Conservation (phyloP, 2,113 vertebrate species). For the Mixornis gularis region DNA sequence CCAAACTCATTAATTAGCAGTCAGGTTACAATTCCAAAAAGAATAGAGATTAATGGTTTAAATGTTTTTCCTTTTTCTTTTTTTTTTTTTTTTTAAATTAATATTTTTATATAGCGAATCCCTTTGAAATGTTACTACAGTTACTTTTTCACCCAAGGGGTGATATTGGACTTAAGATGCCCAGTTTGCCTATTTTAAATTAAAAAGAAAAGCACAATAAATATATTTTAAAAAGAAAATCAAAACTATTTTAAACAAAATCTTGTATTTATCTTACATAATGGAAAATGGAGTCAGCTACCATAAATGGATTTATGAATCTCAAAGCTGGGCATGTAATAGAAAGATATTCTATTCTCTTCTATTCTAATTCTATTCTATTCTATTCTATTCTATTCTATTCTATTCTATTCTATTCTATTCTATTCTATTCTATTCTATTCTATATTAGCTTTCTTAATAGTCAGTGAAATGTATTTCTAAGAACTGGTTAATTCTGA, state of each 20-base stretch:
- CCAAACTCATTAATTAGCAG: background rate
- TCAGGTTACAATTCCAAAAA: background rate
- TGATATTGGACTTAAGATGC: background rate
- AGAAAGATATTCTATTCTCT: background rate
- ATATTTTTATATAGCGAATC: background rate
- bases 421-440: no score
- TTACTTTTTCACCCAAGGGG: background rate
- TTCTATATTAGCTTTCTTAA: background rate
- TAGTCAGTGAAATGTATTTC: background rate
- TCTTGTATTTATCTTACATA: background rate
- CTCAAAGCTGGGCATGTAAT: background rate
- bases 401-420: no score
- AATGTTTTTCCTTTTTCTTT: background rate
- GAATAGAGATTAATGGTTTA: background rate
- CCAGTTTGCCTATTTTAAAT: background rate
- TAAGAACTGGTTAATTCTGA: background rate
- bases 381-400: background rate
- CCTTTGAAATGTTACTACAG: background rate
- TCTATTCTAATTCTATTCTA: background rate
- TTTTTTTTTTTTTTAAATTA: background rate
- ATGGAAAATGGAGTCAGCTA: background rate
- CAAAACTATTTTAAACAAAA: fast-evolving
- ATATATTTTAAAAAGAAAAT: background rate
- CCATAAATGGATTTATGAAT: background rate
- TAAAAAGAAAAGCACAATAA: background rate